Evolutionary conservation across 1,140 invertebrate species (phyloP), one percentile per base, ranked within the genome.

Genomic region (Xylocopa sonorina): DNA sequence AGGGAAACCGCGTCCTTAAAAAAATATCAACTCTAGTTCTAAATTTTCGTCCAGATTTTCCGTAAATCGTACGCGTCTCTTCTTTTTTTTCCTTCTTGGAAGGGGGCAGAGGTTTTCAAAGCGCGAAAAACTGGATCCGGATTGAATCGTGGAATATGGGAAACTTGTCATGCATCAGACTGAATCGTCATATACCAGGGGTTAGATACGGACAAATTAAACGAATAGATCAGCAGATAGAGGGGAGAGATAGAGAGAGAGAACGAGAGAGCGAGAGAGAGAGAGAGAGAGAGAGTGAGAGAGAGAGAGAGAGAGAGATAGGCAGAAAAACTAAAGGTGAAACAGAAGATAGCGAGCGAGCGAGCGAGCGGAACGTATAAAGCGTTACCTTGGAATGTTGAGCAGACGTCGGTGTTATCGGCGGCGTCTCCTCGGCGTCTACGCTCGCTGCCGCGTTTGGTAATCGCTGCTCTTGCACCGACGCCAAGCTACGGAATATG

Each of bases 381-480:
- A 68, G 69, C 67, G 78, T 92, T 94, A 96, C 95, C 95, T 96
- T 96, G 87, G 95, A 94, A 83, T 95, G 94, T 92, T 93, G 94
- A 62, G 94, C 93, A 80, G 95, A 95, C 88, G 95, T 96, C 88
- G 94, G 95, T 89, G 94, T 95, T 87, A 93, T 93, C n/a, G 93
- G 93, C 78, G 94, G 94, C 80, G 94, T 95, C 90, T 94, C 96
- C 78, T 95, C 95, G n/a, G 92, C 90, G 24, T 94, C 90, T 55
- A 92, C 86, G 85, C 90, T 93, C 71, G 93, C 87, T 21, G 93
- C 88, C 18, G 94, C 93, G 82, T 95, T 94, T 90, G 97, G 97
- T 78, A 97, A 93, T 83, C 97, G 95, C 92, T 98, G 97, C 92
- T 99, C 98, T 94, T 99, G 98, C 48, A 98, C 98, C 90, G 97